Base-by-base conservation (phyloP, 1,140 invertebrate species). In the Lepidurus couesii region DNA sequence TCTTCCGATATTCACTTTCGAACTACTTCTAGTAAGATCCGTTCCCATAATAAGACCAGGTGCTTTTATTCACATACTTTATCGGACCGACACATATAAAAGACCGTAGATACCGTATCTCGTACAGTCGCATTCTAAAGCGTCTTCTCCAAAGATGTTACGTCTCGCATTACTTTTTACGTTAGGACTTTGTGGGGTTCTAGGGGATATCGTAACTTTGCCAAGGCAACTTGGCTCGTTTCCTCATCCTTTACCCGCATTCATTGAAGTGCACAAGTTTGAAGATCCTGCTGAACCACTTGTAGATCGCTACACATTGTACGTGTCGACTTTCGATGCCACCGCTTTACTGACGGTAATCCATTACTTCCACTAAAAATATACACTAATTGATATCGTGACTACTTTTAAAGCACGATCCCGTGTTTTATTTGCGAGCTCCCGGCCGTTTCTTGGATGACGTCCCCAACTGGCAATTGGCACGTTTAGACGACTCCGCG, bases 301-400 rank as follows among this genome's bases (percentile, higher is more conserved):
- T 45, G 77, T 76, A 1, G 82, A 82, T 45, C 75, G 82, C 13
- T 82, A 81, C 80, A 83, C 80, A 42, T 73, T 83, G 0, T 84
- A 84, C 77, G 75, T 84, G 24, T 83, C 82, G 13, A 82, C 80
- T 43, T 84, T 84, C 73, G 82, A 84, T 74, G 81, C 82, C 26
- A 75, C 13, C 7, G 73, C 26, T 11, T 43, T 44, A 26, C 42
- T 75, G 26, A 24, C 16, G 16, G 73, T 45, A 75, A 9, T 44
- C 45, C 24, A 21, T 73, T 44, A 13, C 8, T 9, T 16, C 42
- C 73, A 75, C 44, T 24, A 42, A 44, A 42, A 65, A 42, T 16
- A 34, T 77, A 13, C 2, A 44, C 21, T 34, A 26, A 26, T 0
- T n/a, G 13, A 44, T 79, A 34, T 34, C 34, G 34, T 34, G 34